Evolutionary conservation across 2,113 vertebrate species (phyloP).

Genomic region (Hippopotamus amphibius): DNA sequence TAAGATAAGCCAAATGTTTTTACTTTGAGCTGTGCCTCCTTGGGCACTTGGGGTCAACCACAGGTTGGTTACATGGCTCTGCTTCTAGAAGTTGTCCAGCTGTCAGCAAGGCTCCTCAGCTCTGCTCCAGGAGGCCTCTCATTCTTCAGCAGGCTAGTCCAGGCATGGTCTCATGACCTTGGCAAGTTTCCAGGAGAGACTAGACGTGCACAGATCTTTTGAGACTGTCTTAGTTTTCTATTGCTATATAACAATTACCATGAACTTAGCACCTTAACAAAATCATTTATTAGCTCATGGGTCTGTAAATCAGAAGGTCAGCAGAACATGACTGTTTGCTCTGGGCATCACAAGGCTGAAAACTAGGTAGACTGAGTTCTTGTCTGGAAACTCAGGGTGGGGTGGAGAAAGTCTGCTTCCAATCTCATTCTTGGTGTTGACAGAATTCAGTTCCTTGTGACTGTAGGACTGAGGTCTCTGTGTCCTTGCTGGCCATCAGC

Average conservation of each 20-base stretch:
- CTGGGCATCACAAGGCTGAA: not conserved
- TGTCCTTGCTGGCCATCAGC: not conserved
- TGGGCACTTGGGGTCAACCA: rapidly evolving
- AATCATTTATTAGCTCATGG: not conserved
- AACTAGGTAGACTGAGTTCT: not conserved
- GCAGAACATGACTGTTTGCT: not conserved
- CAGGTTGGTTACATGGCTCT: not conserved
- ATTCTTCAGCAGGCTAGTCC: not conserved
- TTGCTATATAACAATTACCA: not conserved
- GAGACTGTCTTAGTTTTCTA: not conserved
- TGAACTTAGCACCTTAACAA: not conserved
- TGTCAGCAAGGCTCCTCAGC: not conserved
- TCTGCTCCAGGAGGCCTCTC: not conserved
- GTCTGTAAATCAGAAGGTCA: not conserved
- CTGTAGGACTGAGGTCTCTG: not conserved
- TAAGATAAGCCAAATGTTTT: not conserved
- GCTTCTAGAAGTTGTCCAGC: not conserved
- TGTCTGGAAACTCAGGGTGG: not conserved
- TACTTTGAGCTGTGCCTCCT: not conserved
- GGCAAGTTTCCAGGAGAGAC: not conserved
- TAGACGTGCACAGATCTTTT: not conserved
- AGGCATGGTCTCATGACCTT: not conserved
- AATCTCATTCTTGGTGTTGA: not conserved
- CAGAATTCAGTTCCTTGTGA: not conserved
- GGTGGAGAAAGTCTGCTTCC: not conserved